Evolutionary conservation across 2,797 vertebrate species (phyloP).

Genomic region (Arnoldichthys spilopterus): DNA sequence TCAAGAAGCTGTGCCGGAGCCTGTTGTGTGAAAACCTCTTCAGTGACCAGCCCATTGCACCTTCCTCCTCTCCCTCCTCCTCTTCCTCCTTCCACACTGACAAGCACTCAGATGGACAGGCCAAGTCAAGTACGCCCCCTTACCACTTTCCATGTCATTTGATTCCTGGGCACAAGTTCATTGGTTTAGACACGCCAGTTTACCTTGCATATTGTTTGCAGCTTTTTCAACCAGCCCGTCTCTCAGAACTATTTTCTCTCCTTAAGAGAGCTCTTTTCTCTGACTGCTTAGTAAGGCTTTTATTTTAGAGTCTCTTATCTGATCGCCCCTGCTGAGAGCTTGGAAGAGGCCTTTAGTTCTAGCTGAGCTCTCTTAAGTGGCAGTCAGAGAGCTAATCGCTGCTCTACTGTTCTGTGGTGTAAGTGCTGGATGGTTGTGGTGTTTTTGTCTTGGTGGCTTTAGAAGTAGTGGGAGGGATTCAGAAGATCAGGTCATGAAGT

Average conservation of each 20-base stretch:
- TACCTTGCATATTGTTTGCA: not conserved
- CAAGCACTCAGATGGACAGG: conserved; percentile 58
- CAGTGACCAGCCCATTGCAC: conserved; percentile 92
- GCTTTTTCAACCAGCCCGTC: not conserved
- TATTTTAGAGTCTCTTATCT: conserved; percentile 28
- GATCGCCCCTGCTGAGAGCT: conserved; percentile 31
- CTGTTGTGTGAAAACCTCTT: conserved; percentile 95
- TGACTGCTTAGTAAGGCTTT: conserved; percentile 4
- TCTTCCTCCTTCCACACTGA: conserved; percentile 57
- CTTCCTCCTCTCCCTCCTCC: conserved; percentile 55
- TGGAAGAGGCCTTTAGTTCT: conserved; percentile 38
- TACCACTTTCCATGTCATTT: not conserved
- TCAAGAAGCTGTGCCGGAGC: conserved; percentile 94
- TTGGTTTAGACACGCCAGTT: not conserved
- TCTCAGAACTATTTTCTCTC: conserved; percentile 2
- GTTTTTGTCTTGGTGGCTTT: not conserved
- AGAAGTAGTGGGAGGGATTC: not conserved
- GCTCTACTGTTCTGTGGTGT: conserved; percentile 37
- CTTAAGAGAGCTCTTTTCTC: not conserved
- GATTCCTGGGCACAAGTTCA: not conserved
- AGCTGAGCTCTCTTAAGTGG: conserved; percentile 42
- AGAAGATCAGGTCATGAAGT: conserved; percentile 12
- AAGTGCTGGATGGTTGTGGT: conserved; percentile 23
- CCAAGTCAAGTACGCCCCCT: conserved; percentile 55
- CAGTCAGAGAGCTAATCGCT: conserved; percentile 43